Conservation (phyloP, 2,888 invertebrate species). For the Chrysotoxum bicinctum region DNA sequence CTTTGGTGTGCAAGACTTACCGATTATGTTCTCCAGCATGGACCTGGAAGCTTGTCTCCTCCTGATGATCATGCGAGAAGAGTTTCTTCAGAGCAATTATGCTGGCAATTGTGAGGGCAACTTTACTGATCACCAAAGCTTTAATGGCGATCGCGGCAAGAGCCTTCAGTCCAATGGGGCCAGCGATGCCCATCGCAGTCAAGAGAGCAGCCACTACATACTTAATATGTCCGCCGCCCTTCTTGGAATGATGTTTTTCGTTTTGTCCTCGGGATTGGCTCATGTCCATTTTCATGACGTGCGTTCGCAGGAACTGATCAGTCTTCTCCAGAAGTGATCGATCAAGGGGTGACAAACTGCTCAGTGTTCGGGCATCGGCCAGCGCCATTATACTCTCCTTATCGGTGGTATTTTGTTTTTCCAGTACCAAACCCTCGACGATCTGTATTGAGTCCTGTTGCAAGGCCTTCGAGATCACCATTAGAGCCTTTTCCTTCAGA, state of each 20-base stretch:
- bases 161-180: conserved; percentile 87
- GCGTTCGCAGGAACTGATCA: conserved; percentile 85
- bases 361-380: conserved; percentile 84
- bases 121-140: conserved; percentile 88
- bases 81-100: conserved; percentile 88
- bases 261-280: conserved; percentile 76
- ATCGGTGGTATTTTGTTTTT: conserved; percentile 84
- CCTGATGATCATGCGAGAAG: conserved; percentile 86
- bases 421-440: conserved; percentile 84
- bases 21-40: conserved; percentile 86
- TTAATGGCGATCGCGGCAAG: conserved; percentile 88
- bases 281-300: conserved; percentile 86
- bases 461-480: conserved; percentile 84
- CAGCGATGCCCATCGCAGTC: conserved; percentile 86
- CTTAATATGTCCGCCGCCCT: conserved; percentile 79
- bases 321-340: conserved; percentile 82
- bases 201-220: conserved; percentile 85
- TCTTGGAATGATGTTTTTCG: conserved; percentile 80
- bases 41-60: conserved; percentile 86
- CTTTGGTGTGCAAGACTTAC: conserved; percentile 75
- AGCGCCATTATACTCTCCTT: conserved; percentile 80
- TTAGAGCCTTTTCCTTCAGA: conserved; percentile 85
- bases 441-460: conserved; percentile 85
- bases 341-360: conserved; percentile 84
- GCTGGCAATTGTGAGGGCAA: conserved; percentile 88